phyloP scores from a whole-genome alignment of 2,888 invertebrate species.

The Ferdinandea cuprea region DNA sequence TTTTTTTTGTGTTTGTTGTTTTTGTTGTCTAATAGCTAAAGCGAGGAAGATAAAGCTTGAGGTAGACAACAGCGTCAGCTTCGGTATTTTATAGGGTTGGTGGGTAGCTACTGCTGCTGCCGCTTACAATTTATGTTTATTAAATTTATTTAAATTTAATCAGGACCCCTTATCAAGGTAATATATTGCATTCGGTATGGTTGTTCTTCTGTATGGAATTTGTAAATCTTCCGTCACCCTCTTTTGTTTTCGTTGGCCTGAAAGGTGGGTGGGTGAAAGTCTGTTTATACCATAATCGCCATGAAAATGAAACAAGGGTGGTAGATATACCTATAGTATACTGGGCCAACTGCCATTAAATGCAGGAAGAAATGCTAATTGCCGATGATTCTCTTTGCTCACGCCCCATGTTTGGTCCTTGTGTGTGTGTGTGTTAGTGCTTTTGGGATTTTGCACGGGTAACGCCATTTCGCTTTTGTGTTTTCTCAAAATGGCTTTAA shows the following conservation, averaged over 20 bases:
- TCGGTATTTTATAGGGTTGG: conserved; percentile 44
- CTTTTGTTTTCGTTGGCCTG: conserved; percentile 30
- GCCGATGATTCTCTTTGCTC: conserved; percentile 74
- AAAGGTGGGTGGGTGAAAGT: conserved; percentile 18
- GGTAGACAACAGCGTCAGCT: conserved; percentile 60
- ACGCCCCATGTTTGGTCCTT: conserved; percentile 68
- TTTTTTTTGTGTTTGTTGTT: too few relatives aligned
- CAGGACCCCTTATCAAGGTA: conserved; percentile 77
- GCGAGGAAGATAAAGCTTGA: conserved; percentile 65
- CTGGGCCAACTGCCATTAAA: conserved; percentile 74
- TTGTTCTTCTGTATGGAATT: conserved; percentile 63
- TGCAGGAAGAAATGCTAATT: conserved; percentile 77
- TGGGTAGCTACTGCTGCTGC: conserved; percentile 57
- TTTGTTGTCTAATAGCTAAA: conserved; percentile 58
- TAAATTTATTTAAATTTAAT: conserved; percentile 83
- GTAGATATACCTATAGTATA: too few relatives aligned
- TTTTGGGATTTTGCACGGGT: conserved; percentile 56
- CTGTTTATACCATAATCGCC: conserved; percentile 68
- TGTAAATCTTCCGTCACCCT: conserved; percentile 66
- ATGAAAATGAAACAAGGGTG: conserved; percentile 74
- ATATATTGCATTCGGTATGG: conserved; percentile 73
- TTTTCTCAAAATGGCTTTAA: conserved; percentile 46
- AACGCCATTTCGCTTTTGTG: conserved; percentile 47
- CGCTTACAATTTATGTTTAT: conserved; percentile 82
- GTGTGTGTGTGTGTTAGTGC: conserved; percentile 35